Percentiles rank a stretch among this genome's conserved stretches.
phyloP scores from a whole-genome alignment of 2,113 vertebrate species.

The Psephotus haematonotus region DNA sequence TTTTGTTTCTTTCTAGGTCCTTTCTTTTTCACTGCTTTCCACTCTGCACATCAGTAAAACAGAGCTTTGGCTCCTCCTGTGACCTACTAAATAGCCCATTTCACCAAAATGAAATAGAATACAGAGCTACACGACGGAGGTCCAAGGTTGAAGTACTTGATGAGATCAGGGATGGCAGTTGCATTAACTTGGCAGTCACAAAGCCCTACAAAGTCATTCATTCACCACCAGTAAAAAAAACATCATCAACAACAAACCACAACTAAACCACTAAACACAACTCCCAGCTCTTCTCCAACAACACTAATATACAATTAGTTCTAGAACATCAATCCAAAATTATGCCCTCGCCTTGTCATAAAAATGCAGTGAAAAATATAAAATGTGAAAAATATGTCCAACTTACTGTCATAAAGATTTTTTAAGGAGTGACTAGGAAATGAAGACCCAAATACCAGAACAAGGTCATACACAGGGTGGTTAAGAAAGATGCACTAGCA shows the following conservation, averaged over 20 bases:
- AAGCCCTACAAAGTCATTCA: neutral
- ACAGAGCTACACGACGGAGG: conserved; percentile 28
- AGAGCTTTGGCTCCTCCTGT: neutral
- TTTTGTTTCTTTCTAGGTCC: neutral
- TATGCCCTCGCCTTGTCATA: neutral
- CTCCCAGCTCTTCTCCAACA: neutral
- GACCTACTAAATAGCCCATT: conserved; percentile 33
- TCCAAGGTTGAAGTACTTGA: conserved; percentile 35
- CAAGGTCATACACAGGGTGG: neutral
- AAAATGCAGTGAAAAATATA: neutral
- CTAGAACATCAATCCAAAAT: conserved; percentile 6
- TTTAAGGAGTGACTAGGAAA: neutral
- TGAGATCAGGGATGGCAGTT: conserved; percentile 1
- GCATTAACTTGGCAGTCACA: conserved; percentile 16
- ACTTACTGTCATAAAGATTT: neutral
- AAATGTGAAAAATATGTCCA: neutral
- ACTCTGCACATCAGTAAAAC: conserved; percentile 16
- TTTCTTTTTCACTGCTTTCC: neutral
- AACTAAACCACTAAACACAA: neutral
- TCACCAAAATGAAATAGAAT: conserved; percentile 48
- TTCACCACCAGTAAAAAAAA: neutral
- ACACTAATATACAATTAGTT: neutral
- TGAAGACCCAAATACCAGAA: neutral
- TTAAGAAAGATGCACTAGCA: neutral
- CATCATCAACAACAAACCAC: neutral